Evolutionary conservation across 2,113 vertebrate species (phyloP).

Genomic region (Ictalurus punctatus): DNA sequence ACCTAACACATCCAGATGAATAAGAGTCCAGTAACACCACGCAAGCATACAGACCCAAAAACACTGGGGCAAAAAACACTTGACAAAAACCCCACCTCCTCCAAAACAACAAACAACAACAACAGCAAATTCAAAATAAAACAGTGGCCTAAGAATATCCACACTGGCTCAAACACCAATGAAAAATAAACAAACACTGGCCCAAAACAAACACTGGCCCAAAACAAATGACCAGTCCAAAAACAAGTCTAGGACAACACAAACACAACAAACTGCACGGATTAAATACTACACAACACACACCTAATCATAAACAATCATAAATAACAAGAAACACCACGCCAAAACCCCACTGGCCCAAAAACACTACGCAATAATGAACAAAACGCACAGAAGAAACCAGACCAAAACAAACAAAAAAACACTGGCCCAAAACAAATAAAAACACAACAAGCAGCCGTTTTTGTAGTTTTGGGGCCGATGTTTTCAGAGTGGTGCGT

Average conservation of each 20-base stretch:
- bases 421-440: no score
- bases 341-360: not conserved
- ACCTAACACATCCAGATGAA: not conserved
- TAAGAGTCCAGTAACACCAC: not conserved
- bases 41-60: not conserved
- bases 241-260: no score
- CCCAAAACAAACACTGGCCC: no score
- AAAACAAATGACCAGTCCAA: no score
- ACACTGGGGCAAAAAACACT: not conserved
- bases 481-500: not conserved
- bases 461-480: not conserved
- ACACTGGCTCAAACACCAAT: no score
- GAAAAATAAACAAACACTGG: no score
- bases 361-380: not conserved
- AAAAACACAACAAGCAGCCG: not conserved
- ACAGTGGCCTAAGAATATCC: not conserved
- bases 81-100: not conserved
- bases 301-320: not conserved
- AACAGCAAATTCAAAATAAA: not conserved
- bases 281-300: no score
- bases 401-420: not conserved
- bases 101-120: not conserved
- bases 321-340: not conserved
- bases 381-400: not conserved
- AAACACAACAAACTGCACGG: no score